These are phyloP conservation scores for Lacerta bilineata DNA, from an alignment of 2,797 vertebrate species.

Conservation along the genomic window DNA sequence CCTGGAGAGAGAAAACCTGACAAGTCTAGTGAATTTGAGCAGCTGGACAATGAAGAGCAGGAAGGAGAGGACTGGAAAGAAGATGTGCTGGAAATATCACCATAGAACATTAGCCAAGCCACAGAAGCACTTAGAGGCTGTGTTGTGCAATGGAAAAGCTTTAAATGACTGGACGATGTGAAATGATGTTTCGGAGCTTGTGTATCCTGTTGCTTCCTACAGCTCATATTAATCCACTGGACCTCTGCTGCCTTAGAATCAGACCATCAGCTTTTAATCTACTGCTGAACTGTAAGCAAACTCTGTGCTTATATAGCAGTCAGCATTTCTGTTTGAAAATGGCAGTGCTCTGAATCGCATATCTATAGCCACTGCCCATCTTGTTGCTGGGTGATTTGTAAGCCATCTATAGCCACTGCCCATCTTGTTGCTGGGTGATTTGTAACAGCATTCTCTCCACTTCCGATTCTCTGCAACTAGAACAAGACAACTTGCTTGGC, in stretches of 20 bases:
- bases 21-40: constrained; percentile 75
- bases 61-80: constrained; percentile 76
- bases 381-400: neutral
- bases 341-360: neutral
- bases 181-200: neutral
- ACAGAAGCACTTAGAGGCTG: neutral
- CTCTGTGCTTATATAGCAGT: too few relatives aligned
- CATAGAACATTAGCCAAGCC: neutral
- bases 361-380: neutral
- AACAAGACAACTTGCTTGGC: neutral
- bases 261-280: neutral
- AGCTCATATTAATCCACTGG: neutral
- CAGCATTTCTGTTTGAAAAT: neutral
- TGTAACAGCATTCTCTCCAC: neutral
- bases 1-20: constrained; percentile 82
- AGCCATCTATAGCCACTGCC: neutral
- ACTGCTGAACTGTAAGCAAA: neutral
- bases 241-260: neutral
- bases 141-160: neutral
- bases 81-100: constrained; percentile 81
- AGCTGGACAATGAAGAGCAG: constrained; percentile 73
- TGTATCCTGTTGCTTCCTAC: neutral
- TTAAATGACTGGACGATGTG: neutral
- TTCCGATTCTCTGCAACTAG: too few relatives aligned
- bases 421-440: neutral